Conservation (phyloP, 2,888 invertebrate genomes). For the Hypsopygia costalis region DNA sequence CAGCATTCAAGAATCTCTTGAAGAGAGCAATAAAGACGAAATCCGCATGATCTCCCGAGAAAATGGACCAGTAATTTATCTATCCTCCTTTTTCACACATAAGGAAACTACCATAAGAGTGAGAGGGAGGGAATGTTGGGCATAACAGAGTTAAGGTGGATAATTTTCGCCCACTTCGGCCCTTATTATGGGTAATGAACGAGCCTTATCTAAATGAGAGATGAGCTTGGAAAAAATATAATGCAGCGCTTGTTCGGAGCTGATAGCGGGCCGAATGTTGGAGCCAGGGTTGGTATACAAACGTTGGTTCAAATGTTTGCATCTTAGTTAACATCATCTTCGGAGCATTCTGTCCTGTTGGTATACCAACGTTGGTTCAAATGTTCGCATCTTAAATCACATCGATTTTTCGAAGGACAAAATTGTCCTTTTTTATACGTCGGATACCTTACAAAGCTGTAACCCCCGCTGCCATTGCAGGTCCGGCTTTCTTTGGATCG, state of each 20-base stretch:
- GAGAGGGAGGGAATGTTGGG: slow-evolving; percentile 5
- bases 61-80: background rate
- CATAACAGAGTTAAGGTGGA: slow-evolving; percentile 12
- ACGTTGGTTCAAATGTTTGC: background rate
- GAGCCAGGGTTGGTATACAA: background rate
- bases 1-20: background rate
- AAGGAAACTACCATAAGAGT: background rate
- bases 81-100: slow-evolving; percentile 1
- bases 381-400: too few relatives aligned
- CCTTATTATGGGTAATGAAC: slow-evolving; percentile 21
- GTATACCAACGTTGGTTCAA: too few relatives aligned
- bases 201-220: slow-evolving; percentile 20
- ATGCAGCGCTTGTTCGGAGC: slow-evolving; percentile 6
- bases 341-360: too few relatives aligned
- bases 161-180: slow-evolving; percentile 20
- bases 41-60: slow-evolving; percentile 1
- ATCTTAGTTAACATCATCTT: too few relatives aligned
- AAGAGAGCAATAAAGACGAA: background rate
- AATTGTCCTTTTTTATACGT: too few relatives aligned
- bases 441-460: too few relatives aligned
- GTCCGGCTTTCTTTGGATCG: too few relatives aligned
- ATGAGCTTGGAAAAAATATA: slow-evolving; percentile 14
- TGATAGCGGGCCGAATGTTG: slow-evolving; percentile 2
- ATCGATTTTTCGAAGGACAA: too few relatives aligned
- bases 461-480: too few relatives aligned